Evolutionary conservation across 2,797 vertebrate genomes (phyloP), one percentile per base, ranked within the genome.

Genomic region (Pelochelys cantorii): DNA sequence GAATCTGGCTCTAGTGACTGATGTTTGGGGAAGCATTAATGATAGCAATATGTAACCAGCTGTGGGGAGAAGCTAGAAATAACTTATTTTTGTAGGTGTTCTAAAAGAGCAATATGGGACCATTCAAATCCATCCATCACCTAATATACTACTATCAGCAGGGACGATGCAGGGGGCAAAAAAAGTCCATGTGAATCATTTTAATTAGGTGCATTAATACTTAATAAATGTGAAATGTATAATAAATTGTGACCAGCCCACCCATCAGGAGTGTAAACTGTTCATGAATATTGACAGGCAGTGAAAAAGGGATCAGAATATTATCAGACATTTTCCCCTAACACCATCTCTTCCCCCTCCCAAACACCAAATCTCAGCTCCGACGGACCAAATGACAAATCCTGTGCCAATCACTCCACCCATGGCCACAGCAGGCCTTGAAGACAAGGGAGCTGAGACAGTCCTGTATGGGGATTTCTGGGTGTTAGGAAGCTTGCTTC

Each of bases 161-260:
- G 57, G 48, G 80, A 75, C 75, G 90, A 81, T 52, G 68, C 59
- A 83, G 82, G 65, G 80, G 42, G 27, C 31, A 85, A 91, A 90
- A 20, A 22, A 78, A 48, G 80, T 56, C 83, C 88, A 34, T 37
- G n/a, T 85, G 86, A 94, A 88, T 93, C 2, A 91, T 94, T 94
- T 96, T 84, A 96, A 87, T 93, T 89, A 82, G 83, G 77, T 23
- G 5, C 48, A 89, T 27, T 93, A 95, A 93, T 93, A 79, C 87
- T 96, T 94, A 89, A 93, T 88, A 79, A 68, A 91, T 83, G 31
- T 75, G 27, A 82, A 93, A 85, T 81, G n/a, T 80, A 89, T 79
- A 94, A 94, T 90, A 90, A 92, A 89, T 94, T 62, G 37, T 80
- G 89, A 87, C 56, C 85, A 94, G 55, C 62, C 86, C 65, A 82